Conservation (phyloP, 2,888 invertebrate species). For the Melipona bicolor region DNA sequence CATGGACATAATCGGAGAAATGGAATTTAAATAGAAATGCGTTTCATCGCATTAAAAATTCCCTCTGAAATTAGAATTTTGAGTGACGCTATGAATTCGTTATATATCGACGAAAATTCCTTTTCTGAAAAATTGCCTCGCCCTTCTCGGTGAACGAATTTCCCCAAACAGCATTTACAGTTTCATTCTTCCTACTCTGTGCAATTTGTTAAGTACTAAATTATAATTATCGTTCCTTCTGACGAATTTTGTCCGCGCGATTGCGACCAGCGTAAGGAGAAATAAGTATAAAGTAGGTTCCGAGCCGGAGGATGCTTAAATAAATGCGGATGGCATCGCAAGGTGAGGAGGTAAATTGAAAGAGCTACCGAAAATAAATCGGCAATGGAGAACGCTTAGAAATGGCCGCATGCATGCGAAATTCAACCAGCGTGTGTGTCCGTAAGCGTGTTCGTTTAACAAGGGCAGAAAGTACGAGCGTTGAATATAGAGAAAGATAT, state of each 20-base stretch:
- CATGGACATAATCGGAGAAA: too few species aligned
- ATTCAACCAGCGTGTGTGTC: slow-evolving; percentile 63
- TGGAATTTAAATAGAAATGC: too few species aligned
- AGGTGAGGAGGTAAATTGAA: slow-evolving; percentile 41
- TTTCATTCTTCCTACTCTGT: too few species aligned
- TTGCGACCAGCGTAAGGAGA: neutral
- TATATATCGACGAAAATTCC: too few species aligned
- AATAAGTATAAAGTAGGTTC: neutral
- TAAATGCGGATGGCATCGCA: slow-evolving; percentile 20
- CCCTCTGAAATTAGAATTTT: too few species aligned
- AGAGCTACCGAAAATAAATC: slow-evolving; percentile 58
- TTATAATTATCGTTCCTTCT: neutral
- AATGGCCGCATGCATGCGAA: slow-evolving; percentile 79
- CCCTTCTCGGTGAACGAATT: neutral
- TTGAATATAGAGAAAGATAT: slow-evolving; percentile 55
- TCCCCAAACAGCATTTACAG: neutral
- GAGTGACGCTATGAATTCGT: too few species aligned
- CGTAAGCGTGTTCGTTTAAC: slow-evolving; percentile 70
- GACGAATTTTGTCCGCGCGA: neutral
- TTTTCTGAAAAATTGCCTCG: too few species aligned
- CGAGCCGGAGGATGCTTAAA: neutral
- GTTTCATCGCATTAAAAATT: too few species aligned
- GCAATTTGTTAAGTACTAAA: too few species aligned
- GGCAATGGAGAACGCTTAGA: slow-evolving; percentile 73
- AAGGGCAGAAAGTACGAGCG: slow-evolving; percentile 54